Conservation (phyloP, 2,797 vertebrate genomes). For the Peromyscus nudipes region DNA sequence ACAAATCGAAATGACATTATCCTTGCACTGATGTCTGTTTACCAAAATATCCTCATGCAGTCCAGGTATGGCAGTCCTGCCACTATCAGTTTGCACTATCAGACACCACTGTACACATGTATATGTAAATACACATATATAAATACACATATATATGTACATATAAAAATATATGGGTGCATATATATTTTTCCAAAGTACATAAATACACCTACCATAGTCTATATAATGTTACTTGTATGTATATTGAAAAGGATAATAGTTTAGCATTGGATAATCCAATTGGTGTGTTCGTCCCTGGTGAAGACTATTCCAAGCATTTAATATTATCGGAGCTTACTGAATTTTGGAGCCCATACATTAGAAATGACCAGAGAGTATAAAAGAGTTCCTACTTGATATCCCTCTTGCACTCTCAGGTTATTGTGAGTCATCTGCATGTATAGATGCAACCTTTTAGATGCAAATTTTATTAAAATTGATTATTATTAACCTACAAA, state of each 20-base stretch:
- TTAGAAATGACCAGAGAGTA: not conserved
- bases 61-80: not conserved
- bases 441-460: not conserved
- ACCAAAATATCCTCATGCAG: not conserved
- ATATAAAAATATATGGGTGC: no score
- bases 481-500: not conserved
- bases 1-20: not conserved
- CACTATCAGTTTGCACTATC: not conserved
- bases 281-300: not conserved
- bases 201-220: not conserved
- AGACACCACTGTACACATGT: not conserved
- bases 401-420: not conserved
- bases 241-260: not conserved
- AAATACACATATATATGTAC: no score
- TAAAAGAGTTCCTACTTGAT: not conserved
- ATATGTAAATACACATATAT: not conserved
- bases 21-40: not conserved
- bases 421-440: not conserved
- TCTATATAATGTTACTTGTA: not conserved
- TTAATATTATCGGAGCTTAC: not conserved
- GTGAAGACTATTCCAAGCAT: not conserved
- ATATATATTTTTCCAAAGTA: not conserved
- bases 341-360: not conserved
- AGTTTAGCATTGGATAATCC: not conserved
- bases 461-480: slow-evolving; percentile 53